Evolutionary conservation across 1,140 invertebrate species (phyloP).

Genomic region (Eubasilissa regina): DNA sequence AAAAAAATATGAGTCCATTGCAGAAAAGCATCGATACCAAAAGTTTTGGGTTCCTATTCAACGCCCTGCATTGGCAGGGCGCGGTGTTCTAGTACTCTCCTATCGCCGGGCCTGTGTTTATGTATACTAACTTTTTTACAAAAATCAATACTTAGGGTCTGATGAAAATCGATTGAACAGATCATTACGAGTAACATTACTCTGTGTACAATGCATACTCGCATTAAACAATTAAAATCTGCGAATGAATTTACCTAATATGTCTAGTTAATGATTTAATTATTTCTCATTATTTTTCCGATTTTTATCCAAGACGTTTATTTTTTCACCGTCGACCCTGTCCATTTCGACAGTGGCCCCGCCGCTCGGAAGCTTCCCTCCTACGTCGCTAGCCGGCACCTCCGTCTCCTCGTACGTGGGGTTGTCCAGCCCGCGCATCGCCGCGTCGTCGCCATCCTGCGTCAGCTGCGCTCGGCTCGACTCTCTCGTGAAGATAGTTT

Average conservation of each 20-base stretch:
- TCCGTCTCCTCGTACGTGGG: conserved; percentile 39
- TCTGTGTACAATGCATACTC: background rate
- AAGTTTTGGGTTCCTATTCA: too few species aligned
- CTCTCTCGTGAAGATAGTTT: conserved; percentile 16
- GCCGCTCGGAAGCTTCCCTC: too few species aligned
- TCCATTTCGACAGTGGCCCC: conserved; percentile 16
- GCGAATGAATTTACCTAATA: too few species aligned
- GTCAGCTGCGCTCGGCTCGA: background rate
- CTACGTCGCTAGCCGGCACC: too few species aligned
- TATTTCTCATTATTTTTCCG: conserved; percentile 4
- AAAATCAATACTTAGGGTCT: too few species aligned
- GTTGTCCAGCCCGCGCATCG: conserved; percentile 19
- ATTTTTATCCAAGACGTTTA: background rate
- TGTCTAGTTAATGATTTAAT: too few species aligned
- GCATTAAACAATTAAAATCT: too few species aligned
- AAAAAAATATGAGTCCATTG: too few species aligned
- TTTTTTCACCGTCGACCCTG: background rate
- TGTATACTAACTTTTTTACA: background rate
- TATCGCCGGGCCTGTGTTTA: background rate
- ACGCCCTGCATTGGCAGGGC: too few species aligned
- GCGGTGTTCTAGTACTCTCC: background rate
- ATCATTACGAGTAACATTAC: background rate
- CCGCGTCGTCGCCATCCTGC: background rate
- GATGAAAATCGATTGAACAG: background rate
- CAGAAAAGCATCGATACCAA: too few species aligned